phyloP scores from a whole-genome alignment of 2,888 invertebrate genomes.

The Chesias legatella region DNA sequence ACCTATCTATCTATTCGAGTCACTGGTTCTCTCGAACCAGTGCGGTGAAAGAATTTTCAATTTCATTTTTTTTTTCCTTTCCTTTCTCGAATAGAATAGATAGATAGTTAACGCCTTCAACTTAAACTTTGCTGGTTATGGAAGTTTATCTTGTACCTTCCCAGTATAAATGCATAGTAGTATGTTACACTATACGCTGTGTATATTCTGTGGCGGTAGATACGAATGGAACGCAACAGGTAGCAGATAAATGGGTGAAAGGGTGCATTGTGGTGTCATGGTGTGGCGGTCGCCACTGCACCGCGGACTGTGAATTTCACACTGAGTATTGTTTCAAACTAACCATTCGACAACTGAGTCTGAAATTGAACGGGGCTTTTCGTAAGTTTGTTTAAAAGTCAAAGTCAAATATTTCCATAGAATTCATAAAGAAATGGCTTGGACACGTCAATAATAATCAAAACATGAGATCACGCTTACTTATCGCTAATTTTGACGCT shows the following conservation, averaged over 20 bases:
- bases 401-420: neutral
- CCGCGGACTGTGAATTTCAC: constrained; percentile 17
- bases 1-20: no score
- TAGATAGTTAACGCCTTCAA: no score
- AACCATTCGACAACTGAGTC: neutral
- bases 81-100: no score
- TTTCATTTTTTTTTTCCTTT: no score
- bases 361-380: neutral
- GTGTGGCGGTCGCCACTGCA: constrained; percentile 17
- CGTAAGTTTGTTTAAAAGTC: neutral
- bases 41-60: no score
- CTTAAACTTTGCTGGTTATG: no score
- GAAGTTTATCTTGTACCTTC: no score
- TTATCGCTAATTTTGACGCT: no score
- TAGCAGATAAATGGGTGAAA: constrained; percentile 45
- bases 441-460: no score
- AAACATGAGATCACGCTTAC: no score
- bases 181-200: neutral
- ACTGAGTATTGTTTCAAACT: constrained; percentile 6
- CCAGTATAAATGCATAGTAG: neutral
- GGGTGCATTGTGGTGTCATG: constrained; percentile 54
- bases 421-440: no score
- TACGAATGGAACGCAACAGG: constrained; percentile 15
- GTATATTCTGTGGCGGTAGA: neutral
- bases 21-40: no score